Evolutionary conservation across 2,113 vertebrate genomes (phyloP).

Genomic region (Mirza zaza): DNA sequence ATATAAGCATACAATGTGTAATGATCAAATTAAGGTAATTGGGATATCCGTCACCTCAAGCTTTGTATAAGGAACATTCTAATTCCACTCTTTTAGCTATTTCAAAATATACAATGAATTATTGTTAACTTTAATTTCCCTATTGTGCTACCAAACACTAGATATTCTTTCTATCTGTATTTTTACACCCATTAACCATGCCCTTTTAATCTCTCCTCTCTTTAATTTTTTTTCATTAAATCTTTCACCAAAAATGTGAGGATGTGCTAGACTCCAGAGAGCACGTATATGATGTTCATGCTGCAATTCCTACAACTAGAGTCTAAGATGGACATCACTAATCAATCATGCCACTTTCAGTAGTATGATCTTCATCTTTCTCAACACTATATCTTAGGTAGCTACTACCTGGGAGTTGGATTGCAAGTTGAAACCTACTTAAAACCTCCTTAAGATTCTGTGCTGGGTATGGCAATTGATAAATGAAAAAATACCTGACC

Average conservation of each 20-base stretch:
- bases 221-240: neutral
- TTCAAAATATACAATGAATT: too few relatives aligned
- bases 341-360: neutral
- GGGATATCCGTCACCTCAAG: too few relatives aligned
- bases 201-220: too few relatives aligned
- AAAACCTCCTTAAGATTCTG: neutral
- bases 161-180: too few relatives aligned
- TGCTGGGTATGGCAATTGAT: neutral
- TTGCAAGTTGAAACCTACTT: neutral
- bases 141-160: too few relatives aligned
- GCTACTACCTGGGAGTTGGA: neutral
- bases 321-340: neutral
- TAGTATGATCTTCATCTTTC: neutral
- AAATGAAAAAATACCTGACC: neutral
- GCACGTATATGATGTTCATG: neutral
- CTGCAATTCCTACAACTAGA: neutral
- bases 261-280: neutral
- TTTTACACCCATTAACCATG: too few relatives aligned
- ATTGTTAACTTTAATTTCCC: too few relatives aligned
- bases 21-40: too few relatives aligned
- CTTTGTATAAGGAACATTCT: too few relatives aligned
- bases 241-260: neutral
- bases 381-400: neutral
- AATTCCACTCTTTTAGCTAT: too few relatives aligned
- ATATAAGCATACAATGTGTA: too few relatives aligned